phyloP scores from a whole-genome alignment of 1,140 invertebrate species.

The Caenorhabditis briggsae region DNA sequence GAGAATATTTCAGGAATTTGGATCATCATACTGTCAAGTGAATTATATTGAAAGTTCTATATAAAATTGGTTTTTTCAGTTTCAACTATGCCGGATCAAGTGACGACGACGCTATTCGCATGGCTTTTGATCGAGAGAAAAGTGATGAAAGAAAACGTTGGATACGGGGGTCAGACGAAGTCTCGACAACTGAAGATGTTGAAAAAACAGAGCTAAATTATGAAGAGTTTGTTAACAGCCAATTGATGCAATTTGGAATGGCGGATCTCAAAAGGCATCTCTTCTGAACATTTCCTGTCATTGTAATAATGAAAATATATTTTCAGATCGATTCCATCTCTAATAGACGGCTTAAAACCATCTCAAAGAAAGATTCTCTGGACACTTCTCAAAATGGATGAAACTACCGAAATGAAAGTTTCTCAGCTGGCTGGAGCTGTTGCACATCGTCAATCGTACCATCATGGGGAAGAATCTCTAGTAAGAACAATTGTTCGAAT shows the following conservation, averaged over 20 bases:
- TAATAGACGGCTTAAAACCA: conserved; percentile 95
- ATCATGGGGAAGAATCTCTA: conserved; percentile 94
- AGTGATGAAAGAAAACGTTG: conserved; percentile 25
- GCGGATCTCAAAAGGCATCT: not conserved
- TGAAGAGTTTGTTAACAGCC: conserved; percentile 6
- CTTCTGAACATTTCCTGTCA: no score
- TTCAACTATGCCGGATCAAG: not conserved
- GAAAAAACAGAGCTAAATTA: conserved; percentile 9
- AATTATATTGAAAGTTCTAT: not conserved
- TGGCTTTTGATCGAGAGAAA: conserved; percentile 35
- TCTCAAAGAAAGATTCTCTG: conserved; percentile 93
- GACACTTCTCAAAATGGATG: conserved; percentile 91
- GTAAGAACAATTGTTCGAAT: conserved; percentile 95
- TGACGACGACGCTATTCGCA: conserved; percentile 30
- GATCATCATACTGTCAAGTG: conserved; percentile 90
- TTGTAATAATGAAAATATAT: not conserved
- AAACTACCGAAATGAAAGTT: conserved; percentile 94
- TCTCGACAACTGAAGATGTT: not conserved
- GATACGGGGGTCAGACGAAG: not conserved
- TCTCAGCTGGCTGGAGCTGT: conserved; percentile 95
- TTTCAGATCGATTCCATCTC: conserved; percentile 88
- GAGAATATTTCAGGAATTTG: conserved; percentile 98
- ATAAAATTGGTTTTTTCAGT: not conserved
- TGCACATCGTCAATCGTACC: conserved; percentile 94
- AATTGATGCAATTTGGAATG: conserved; percentile 43